Evolutionary conservation across 2,797 vertebrate species (phyloP), one percentile per base, ranked within the genome.

Genomic region (Odontamblyopus rebecca): DNA sequence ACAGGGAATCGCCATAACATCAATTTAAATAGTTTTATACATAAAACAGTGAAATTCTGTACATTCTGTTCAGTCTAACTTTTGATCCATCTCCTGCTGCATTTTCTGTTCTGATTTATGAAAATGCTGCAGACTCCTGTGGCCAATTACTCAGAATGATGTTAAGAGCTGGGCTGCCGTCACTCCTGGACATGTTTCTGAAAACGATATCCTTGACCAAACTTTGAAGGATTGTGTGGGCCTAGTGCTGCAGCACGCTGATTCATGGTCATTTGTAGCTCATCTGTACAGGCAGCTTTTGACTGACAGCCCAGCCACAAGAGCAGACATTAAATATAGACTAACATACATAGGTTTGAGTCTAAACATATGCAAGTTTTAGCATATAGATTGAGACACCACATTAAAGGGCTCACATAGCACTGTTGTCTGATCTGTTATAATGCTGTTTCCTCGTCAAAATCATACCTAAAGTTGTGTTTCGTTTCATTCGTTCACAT

Each of bases 111-210:
- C 38, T 69, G 13, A 4, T 63, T 71, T 54, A 60, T 56, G 9
- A 70, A n/a, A 53, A 12, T 56, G 19, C 51, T 48, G 8, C 71
- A 67, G 48, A 67, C 66, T 62, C 61, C 62, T 67, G 67, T 73
- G 73, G 72, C 69, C 67, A 79, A 73, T 82, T 82, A 82, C 62
- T 77, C 69, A 67, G 48, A 70, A 67, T 6, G 0, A 53, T 70
- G 57, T 82, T 74, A 38, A 73, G 61, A 70, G 29, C 44, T 26
- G 57, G 67, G 60, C 13, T n/a, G n/a, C 35, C 26, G 6, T 38
- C 5, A 4, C 68, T 71, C 5, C 51, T 63, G 67, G n/a, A 76
- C 38, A 50, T 48, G 54, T 48, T 35, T 61, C 30, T 30, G 54
- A 30, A 48, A 50, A 29, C 59, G 44, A 13, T 68, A 68, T 53